phyloP scores from a whole-genome alignment of 2,888 invertebrate genomes.

The Nasonia oneida region DNA sequence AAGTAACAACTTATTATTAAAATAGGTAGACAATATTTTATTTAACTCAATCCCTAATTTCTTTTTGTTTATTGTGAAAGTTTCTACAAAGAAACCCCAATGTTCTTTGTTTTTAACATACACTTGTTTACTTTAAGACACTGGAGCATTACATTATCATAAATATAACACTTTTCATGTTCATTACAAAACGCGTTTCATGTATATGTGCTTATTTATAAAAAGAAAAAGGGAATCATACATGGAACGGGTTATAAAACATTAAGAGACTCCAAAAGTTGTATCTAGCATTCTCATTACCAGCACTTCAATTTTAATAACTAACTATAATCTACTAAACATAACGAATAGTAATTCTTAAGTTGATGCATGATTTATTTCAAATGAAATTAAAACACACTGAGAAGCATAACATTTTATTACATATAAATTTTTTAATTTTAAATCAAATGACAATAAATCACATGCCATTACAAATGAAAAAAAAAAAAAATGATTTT shows the following conservation, averaged over 20 bases:
- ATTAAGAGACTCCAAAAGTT: slow-evolving; percentile 29
- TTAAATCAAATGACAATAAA: not conserved
- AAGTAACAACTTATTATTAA: slow-evolving; percentile 69
- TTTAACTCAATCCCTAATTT: slow-evolving; percentile 59
- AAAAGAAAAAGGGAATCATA: slow-evolving; percentile 28
- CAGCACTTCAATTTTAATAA: slow-evolving; percentile 39
- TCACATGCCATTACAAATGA: not conserved
- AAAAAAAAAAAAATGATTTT: not conserved
- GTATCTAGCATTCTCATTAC: slow-evolving; percentile 24
- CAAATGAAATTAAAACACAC: not conserved
- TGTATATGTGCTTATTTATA: slow-evolving; percentile 48
- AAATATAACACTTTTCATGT: slow-evolving; percentile 46
- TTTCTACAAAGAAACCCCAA: slow-evolving; percentile 47
- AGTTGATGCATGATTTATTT: not conserved
- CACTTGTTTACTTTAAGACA: slow-evolving; percentile 55
- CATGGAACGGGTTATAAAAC: slow-evolving; percentile 46
- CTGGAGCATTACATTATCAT: slow-evolving; percentile 53
- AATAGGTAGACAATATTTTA: slow-evolving; percentile 66
- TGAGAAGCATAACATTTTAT: not conserved
- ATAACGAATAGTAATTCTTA: not conserved
- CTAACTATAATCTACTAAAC: not conserved
- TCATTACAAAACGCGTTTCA: slow-evolving; percentile 55
- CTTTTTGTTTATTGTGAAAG: slow-evolving; percentile 55
- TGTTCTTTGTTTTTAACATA: slow-evolving; percentile 48
- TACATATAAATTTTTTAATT: not conserved